Evolutionary conservation across 2,797 vertebrate species (phyloP).

Genomic region (Salmo trutta): DNA sequence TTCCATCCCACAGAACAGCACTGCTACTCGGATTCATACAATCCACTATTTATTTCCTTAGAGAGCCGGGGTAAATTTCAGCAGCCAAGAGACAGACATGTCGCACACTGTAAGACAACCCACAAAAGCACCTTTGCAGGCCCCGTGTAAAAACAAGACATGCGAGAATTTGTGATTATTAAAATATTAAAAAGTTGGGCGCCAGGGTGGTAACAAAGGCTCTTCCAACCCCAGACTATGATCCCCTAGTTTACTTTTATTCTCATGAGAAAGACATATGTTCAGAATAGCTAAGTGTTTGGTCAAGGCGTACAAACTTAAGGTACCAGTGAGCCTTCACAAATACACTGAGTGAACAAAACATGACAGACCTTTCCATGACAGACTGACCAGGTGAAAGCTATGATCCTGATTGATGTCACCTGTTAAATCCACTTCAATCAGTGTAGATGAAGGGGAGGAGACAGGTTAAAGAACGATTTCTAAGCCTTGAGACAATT

Average conservation of each 20-base stretch:
- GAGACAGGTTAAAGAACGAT: no score
- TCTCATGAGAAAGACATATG: not conserved
- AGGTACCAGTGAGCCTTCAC: not conserved
- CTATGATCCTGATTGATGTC: no score
- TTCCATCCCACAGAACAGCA: slow-evolving; percentile 12
- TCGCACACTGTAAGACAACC: not conserved
- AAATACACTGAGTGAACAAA: not conserved
- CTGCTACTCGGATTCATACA: slow-evolving; percentile 48
- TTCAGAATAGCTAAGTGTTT: not conserved
- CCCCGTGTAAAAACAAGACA: no score
- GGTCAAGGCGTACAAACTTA: not conserved
- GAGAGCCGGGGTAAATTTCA: slow-evolving; percentile 63
- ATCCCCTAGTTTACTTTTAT: not conserved
- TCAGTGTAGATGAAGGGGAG: no score
- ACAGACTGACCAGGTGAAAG: no score
- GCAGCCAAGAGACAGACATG: not conserved
- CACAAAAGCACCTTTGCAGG: no score
- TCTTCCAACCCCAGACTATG: not conserved
- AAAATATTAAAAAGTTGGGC: not conserved
- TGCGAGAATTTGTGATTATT: not conserved
- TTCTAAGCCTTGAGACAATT: no score
- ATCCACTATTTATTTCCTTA: slow-evolving; percentile 66
- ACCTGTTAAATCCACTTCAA: no score
- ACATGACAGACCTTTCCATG: no score
- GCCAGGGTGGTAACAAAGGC: not conserved